Conservation (phyloP, 2,797 vertebrate species). For the Vultur gryphus region DNA sequence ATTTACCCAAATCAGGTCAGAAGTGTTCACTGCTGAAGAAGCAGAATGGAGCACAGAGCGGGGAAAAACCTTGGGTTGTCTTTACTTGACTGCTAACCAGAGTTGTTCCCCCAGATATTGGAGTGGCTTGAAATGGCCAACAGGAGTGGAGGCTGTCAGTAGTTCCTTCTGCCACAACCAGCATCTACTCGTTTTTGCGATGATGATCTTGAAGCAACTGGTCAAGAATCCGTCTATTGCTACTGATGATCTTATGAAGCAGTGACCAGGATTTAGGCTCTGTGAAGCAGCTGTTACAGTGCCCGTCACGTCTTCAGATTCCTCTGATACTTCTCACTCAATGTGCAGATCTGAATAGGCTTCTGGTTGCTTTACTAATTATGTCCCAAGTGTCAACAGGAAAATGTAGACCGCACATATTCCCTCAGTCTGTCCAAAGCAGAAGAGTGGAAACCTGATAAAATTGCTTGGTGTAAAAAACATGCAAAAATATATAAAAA, state of each 20-base stretch:
- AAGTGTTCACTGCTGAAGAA: neutral
- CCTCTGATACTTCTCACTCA: neutral
- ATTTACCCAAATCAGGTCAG: neutral
- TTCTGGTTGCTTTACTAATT: neutral
- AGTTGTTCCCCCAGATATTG: fast-evolving
- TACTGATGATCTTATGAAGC: neutral
- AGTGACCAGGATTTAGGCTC: neutral
- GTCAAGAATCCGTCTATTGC: neutral
- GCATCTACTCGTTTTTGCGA: neutral
- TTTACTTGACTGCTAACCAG: neutral
- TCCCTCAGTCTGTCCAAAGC: neutral
- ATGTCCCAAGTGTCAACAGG: neutral
- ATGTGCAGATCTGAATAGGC: neutral
- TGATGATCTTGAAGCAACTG: neutral
- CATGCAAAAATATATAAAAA: neutral
- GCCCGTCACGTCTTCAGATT: neutral
- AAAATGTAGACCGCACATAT: neutral
- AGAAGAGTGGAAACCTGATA: neutral
- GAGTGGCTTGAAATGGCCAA: neutral
- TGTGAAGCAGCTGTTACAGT: neutral
- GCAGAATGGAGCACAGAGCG: neutral
- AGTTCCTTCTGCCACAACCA: neutral
- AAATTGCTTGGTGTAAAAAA: neutral
- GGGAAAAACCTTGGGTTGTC: neutral
- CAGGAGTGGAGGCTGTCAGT: neutral